Evolutionary conservation across 1,140 invertebrate genomes (phyloP).

Genomic region (Brachionus rubens): DNA sequence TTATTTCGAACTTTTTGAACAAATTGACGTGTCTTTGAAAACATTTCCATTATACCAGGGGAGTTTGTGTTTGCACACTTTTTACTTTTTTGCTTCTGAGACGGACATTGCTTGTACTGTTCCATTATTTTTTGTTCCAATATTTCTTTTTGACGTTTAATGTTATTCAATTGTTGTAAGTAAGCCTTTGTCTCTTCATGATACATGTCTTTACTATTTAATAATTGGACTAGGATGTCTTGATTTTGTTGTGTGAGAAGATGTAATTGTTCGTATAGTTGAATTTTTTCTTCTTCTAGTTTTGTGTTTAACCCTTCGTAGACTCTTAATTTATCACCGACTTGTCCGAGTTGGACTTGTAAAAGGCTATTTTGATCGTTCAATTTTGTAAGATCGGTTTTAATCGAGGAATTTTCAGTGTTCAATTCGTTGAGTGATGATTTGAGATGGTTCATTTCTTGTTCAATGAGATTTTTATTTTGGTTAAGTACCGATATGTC

Average conservation of each 20-base stretch:
- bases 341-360: not conserved
- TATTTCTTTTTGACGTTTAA: conserved; percentile 45
- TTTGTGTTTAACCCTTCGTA: conserved; percentile 29
- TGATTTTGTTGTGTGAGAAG: conserved; percentile 33
- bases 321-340: not conserved
- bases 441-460: not conserved
- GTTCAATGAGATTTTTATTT: not conserved
- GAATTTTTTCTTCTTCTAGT: conserved; percentile 39
- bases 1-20: conserved; percentile 44
- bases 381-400: not conserved
- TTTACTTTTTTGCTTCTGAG: conserved; percentile 27
- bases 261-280: conserved; percentile 42
- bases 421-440: not conserved
- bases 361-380: not conserved
- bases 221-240: conserved; percentile 17
- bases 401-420: not conserved
- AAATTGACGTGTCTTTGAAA: conserved; percentile 44
- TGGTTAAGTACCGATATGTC: not conserved
- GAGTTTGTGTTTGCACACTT: conserved; percentile 19
- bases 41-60: not conserved
- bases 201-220: conserved; percentile 41
- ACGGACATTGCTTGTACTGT: conserved; percentile 35
- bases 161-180: conserved; percentile 37
- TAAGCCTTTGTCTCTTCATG: conserved; percentile 42
- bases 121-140: conserved; percentile 46